Base-by-base conservation (phyloP, 2,797 vertebrate genomes). In the Meriones psammophilus region DNA sequence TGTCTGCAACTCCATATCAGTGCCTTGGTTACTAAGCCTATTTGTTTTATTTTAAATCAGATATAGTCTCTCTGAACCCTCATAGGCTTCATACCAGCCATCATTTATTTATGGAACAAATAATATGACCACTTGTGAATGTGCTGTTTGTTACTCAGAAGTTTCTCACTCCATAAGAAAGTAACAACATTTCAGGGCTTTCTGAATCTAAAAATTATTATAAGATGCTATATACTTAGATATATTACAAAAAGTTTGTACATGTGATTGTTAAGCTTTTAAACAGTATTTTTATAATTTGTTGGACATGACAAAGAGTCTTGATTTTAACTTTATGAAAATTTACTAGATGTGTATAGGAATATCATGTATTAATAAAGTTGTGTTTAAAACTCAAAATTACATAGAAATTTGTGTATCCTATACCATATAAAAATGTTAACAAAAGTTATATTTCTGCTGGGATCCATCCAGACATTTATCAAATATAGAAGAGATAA, bases 1-100 rank as follows among this genome's bases (percentile, higher is more conserved):
- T 13, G 7, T 5, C 5, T 13, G 50, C 8, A 60, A 26, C n/a
- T n/a, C 3, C 3, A 0, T 4, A 46, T 7, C 33, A 68, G 28
- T 22, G 4, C 13, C 2, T 50, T 74, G 0, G 3, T 2, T 36
- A 15, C 76, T 0, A 5, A 39, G 0, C 42, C 24, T 30, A 62
- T 88, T 88, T 71, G 36, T 0, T 94, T 17, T 50, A 42, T 77
- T 90, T 69, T 69, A 79, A 36, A 39, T 56, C 22, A 79, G 71
- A 10, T 54, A 78, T 36, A 74, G 42, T 64, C 28, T 92, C 13
- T 50, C 0, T 87, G 12, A 68, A 69, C 24, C 73, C 50, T 58
- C n/a, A 0, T 9, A 24, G 62, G 4, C 66, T 88, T 39, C 20
- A 64, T 66, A 73, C 2, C n/a, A 92, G 15, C 46, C 28, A 60